Evolutionary conservation across 2,113 vertebrate species (phyloP), one percentile per base, ranked within the genome.

Genomic region (Nothocercus julius): DNA sequence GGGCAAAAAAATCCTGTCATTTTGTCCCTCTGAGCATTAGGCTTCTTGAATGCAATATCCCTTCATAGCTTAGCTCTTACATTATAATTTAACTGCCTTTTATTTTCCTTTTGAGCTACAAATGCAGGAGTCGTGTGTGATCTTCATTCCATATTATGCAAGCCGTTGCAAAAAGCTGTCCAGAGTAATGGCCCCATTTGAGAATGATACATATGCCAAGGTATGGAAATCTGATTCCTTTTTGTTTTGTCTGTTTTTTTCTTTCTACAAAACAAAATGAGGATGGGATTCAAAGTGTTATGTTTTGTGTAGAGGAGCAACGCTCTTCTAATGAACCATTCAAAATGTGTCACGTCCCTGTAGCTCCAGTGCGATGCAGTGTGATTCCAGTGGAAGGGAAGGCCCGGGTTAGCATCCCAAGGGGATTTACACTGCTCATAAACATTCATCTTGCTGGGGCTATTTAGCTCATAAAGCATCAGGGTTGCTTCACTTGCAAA

Each of bases 21-120:
- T 95, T 82, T 69, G 74, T 59, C 67, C 28, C 86, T 84, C 89
- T 87, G 96, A 93, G 49, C 78, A 85, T 87, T 89, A 84, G 90
- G 32, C 59, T 95, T 70, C 89, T 92, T 87, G 78, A 96, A 90
- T 8, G 44, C 62, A 82, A 70, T 95, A 96, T 94, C 83, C 88
- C 85, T 93, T 96, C 92, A 87, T 92, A 85, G 88, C 78, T 88
- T 87, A 45, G 70, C 82, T 95, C 91, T 94, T 97, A 87, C 91
- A 66, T 94, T 95, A 83, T 87, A 89, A 92, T 94, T 92, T 93
- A 90, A 87, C 85, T 94, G 93, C 63, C 85, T 94, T 94, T 94
- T 96, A 95, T 96, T 96, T 95, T 94, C 72, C 95, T 96, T 95
- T 89, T 66, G 87, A 95, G 90, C 63, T 83, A 45, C 84, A 62